These are phyloP conservation scores for Diabrotica balteata DNA, from an alignment of 2,888 invertebrate species.

Conservation along the genomic window DNA sequence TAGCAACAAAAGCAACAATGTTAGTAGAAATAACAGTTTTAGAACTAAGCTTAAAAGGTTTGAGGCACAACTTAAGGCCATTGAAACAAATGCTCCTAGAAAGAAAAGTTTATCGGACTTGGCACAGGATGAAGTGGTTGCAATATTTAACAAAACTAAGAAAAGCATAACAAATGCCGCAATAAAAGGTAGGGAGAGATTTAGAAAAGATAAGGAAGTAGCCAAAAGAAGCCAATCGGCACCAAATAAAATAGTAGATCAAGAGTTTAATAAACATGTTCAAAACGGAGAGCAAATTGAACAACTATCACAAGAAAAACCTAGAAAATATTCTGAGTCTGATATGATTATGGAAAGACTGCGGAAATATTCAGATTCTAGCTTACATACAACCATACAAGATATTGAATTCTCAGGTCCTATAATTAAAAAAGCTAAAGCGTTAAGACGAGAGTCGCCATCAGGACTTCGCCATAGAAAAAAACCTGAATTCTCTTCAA, in stretches of 20 bases:
- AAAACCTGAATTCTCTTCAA: constrained; percentile 49
- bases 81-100: constrained; percentile 8
- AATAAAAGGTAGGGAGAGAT: constrained; percentile 46
- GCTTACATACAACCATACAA: constrained; percentile 40
- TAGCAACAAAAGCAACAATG: constrained; percentile 23
- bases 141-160: constrained; percentile 55
- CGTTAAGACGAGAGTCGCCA: constrained; percentile 54
- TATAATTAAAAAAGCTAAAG: constrained; percentile 29
- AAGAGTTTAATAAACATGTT: constrained; percentile 42
- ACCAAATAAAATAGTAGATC: constrained; percentile 64
- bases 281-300: constrained; percentile 60
- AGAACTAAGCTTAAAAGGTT: constrained; percentile 16
- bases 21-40: constrained; percentile 29
- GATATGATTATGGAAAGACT: constrained; percentile 28
- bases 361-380: constrained; percentile 48
- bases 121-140: constrained; percentile 52
- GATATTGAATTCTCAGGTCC: constrained; percentile 42
- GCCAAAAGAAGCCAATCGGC: constrained; percentile 67
- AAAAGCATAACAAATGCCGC: constrained; percentile 49
- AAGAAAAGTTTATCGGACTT: constrained; percentile 47
- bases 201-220: constrained; percentile 50
- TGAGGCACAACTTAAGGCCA: constrained; percentile 2
- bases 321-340: constrained; percentile 25
- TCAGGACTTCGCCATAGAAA: constrained; percentile 47
- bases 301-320: constrained; percentile 61